Evolutionary conservation across 2,888 invertebrate species (phyloP).

Genomic region (Eupsilia transversa): DNA sequence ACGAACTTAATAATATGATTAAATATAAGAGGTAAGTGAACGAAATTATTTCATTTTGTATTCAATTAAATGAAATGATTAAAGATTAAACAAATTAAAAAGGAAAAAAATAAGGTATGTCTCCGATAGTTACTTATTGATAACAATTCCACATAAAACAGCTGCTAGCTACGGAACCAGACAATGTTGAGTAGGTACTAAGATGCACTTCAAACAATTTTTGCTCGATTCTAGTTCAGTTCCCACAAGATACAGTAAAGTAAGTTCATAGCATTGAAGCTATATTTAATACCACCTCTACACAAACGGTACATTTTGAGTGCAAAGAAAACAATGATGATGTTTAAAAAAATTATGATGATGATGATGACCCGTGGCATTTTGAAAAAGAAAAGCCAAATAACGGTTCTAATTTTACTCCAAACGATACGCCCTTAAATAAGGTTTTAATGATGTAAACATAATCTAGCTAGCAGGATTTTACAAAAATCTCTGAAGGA

Average conservation of each 20-base stretch:
- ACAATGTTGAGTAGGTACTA: background rate
- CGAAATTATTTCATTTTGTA: too few relatives aligned
- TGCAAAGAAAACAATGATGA: conserved; percentile 26
- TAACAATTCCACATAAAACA: background rate
- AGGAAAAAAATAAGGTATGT: too few relatives aligned
- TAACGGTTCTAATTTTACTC: too few relatives aligned
- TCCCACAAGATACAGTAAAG: conserved; percentile 52
- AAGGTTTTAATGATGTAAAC: background rate
- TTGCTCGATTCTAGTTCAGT: conserved; percentile 35
- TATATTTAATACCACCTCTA: conserved; percentile 35
- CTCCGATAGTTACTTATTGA: too few relatives aligned
- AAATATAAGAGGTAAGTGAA: too few relatives aligned
- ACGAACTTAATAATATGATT: too few relatives aligned
- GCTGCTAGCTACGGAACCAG: conserved; percentile 54
- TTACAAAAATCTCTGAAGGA: background rate
- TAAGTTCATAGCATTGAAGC: conserved; percentile 42
- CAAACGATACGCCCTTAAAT: background rate
- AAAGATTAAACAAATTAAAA: too few relatives aligned
- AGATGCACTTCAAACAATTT: conserved; percentile 16
- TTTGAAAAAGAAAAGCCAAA: conserved; percentile 2
- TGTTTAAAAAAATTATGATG: conserved; percentile 6
- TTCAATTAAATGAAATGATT: too few relatives aligned
- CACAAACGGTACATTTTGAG: conserved; percentile 32
- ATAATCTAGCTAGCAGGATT: background rate
- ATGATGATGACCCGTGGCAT: conserved; percentile 33